Base-by-base conservation (phyloP, 2,113 vertebrate species). In the Mustela lutreola region DNA sequence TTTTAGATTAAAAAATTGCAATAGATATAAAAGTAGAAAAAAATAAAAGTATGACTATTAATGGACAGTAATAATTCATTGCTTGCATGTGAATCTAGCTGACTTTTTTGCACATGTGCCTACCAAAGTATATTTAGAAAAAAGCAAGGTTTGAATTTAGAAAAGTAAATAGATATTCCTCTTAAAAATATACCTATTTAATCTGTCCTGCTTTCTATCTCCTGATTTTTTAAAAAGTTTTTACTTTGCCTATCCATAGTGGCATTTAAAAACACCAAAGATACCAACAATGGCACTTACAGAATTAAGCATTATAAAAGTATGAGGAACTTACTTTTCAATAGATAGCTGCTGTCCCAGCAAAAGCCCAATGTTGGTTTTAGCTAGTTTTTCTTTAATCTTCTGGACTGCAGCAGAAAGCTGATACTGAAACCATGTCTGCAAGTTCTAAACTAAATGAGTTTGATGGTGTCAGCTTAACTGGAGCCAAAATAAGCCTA, bases 401-500 rank as follows among this genome's bases (percentile, higher is more conserved):
- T 56, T 95, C 98, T 95, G 87, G n/a, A 71, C 87, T 79, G 58
- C 90, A 24, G 1, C 91, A 94, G 81, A 97, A 50, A 89, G 86
- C 79, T 98, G 96, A 82, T 95, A 98, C 93, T 84, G 89, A 97
- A 98, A 95, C 97, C 91, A 80, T 45, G 92, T 91, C 97, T 97
- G n/a, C 89, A 98, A 98, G 78, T 98, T 98, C 97, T 98, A 96
- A 95, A 96, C 71, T 89, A 92, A 97, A 98, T 97, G 81, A 96
- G 81, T 98, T 98, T 96, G 95, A 98, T 98, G 97, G 94, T 98
- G 98, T 98, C 97, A 98, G 97, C 86, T 98, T 96, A 33, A 6
- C 92, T 97, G 96, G 94, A 42, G 97, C 98, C 98, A 99, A 99
- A 98, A 97, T 93, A 98, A 99, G 98, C 48, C 18, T 21, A 12